Evolutionary conservation across 1,140 invertebrate genomes (phyloP), one percentile per base, ranked within the genome.

Genomic region (Cherax destructor): DNA sequence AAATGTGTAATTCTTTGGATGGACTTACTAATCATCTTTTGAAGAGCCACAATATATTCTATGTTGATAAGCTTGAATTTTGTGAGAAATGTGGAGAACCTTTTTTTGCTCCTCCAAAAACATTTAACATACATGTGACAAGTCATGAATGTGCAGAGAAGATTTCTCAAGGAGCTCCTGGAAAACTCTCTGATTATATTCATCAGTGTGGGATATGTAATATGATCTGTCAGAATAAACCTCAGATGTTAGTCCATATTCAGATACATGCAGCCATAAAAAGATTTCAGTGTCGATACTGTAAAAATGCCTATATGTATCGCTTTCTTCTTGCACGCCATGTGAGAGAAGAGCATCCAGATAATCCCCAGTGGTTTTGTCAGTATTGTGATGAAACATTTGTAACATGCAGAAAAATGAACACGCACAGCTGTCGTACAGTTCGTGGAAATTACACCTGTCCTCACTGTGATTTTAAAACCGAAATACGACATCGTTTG

Each of bases 191-290:
- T 16, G 92, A 91, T n/a, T 90, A 86, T 49, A 87, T 24, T 65
- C 88, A 92, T 65, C 78, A 72, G 30, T 92, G 92, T 87, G 92
- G 92, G 49, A 90, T 92, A n/a, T 92, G 92, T 50, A 83, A 87
- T 18, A 91, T 83, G 84, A 56, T 77, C 24, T 92, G 84, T 69
- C 78, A 86, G 24, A 92, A 83, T 83, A 84, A 83, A 69, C 77
- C 88, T 59, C 92, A 92, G 30, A 92, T 92, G 84, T 41, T 92
- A 30, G 61, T 80, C 24, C 92, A 92, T 69, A 61, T 92, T 50
- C 89, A 91, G 61, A 76, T 91, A 86, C 89, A 91, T 91, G 89
- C 89, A 79, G 89, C 89, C 30, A 72, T 85, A 30, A 79, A 91
- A n/a, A 84, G 89, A 69, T 91, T 79, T 56, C 69, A 69, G 41